Evolutionary conservation across 2,888 invertebrate species (phyloP).

Genomic region (Alloplasta piceator): DNA sequence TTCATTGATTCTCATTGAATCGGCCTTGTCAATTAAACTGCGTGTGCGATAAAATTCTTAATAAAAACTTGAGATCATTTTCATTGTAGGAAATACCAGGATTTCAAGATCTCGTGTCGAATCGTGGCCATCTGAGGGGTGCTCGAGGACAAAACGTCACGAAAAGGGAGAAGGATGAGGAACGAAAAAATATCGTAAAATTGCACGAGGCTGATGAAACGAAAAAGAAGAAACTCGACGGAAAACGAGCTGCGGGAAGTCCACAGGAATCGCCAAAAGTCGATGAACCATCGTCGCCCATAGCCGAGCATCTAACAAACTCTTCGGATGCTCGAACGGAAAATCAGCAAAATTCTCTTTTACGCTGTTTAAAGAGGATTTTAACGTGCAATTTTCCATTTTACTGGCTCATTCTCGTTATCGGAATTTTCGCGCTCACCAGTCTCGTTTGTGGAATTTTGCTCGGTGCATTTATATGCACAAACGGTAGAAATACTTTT

Average conservation of each 20-base stretch:
- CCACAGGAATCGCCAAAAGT: background rate
- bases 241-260: background rate
- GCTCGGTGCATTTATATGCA: constrained; percentile 73
- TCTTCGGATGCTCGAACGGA: background rate
- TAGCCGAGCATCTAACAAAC: background rate
- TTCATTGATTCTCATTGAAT: too few relatives aligned
- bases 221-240: background rate
- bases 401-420: constrained; percentile 58
- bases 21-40: background rate
- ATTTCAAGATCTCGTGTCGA: constrained; percentile 1
- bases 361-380: constrained; percentile 38
- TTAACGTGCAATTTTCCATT: constrained; percentile 45
- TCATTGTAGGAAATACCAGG: constrained; percentile 41
- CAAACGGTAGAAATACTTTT: constrained; percentile 66
- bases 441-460: constrained; percentile 71
- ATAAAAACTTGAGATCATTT: background rate
- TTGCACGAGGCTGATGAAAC: background rate
- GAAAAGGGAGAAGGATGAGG: background rate
- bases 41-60: background rate
- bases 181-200: background rate
- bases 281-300: background rate
- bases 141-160: background rate
- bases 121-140: background rate
- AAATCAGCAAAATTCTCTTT: background rate
- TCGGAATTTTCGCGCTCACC: constrained; percentile 70